Conservation (phyloP, 2,888 invertebrate species). For the Drosophila recens region DNA sequence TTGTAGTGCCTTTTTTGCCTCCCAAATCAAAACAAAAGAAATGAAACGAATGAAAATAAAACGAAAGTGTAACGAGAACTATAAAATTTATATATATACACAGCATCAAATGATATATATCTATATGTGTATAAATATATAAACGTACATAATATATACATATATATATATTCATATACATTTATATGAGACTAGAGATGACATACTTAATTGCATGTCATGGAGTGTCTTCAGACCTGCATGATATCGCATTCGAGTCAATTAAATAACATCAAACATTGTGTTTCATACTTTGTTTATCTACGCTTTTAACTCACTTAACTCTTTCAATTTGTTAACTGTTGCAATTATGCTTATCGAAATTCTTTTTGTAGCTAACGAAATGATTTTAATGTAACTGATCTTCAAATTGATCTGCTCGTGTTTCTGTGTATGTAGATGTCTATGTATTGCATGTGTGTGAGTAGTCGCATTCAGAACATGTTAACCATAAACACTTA, state of each 20-base stretch:
- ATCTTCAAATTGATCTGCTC: slow-evolving; percentile 30
- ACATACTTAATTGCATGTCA: slow-evolving; percentile 32
- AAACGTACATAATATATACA: slow-evolving; percentile 13
- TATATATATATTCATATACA: slow-evolving; percentile 31
- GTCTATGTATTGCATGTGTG: slow-evolving; percentile 20
- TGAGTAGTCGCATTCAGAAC: slow-evolving; percentile 7
- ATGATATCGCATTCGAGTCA: slow-evolving; percentile 60
- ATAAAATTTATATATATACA: slow-evolving; percentile 61
- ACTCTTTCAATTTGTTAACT: slow-evolving; percentile 29
- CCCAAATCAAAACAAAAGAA: slow-evolving; percentile 58
- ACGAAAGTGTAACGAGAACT: slow-evolving; percentile 55
- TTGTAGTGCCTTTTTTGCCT: slow-evolving; percentile 83
- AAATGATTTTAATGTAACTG: slow-evolving; percentile 38
- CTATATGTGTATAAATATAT: slow-evolving; percentile 24
- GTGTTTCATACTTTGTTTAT: slow-evolving; percentile 25
- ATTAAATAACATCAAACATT: slow-evolving; percentile 52
- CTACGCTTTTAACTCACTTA: slow-evolving; percentile 35
- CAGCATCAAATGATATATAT: slow-evolving; percentile 27
- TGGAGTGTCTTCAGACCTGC: slow-evolving; percentile 25
- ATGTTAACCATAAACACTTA: slow-evolving; percentile 8
- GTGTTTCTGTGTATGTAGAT: slow-evolving; percentile 15
- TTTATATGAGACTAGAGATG: slow-evolving; percentile 49
- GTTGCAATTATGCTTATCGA: slow-evolving; percentile 18
- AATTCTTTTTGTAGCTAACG: slow-evolving; percentile 22
- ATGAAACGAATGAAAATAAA: slow-evolving; percentile 35